Evolutionary conservation across 23 tunicate genomes (phyloP).

Genomic region (Trididemnum clinides): DNA sequence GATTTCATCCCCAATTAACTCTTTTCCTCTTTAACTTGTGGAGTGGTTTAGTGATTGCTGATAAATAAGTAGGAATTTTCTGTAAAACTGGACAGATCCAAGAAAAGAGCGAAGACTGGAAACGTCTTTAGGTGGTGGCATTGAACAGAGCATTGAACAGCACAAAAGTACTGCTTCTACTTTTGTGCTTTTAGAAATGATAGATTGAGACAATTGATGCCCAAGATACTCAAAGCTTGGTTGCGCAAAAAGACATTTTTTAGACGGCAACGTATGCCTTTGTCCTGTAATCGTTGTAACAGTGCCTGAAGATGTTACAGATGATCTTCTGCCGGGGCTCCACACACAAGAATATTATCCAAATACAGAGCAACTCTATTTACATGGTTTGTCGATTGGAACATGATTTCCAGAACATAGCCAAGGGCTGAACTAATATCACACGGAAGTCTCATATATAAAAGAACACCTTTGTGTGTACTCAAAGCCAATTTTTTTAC

Average conservation of each 20-base stretch:
- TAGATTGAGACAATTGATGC: conserved; percentile 2
- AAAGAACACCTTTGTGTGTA: conserved; percentile 22
- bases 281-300: conserved; percentile 13
- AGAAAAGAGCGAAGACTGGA: conserved; percentile 34
- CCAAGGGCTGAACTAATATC: conserved; percentile 38
- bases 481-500: conserved; percentile 43
- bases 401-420: conserved; percentile 34
- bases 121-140: conserved; percentile 29
- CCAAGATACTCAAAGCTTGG: conserved; percentile 35
- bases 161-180: conserved; percentile 42
- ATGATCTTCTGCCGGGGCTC: conserved; percentile 16
- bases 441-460: conserved; percentile 19
- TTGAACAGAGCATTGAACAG: too few species aligned
- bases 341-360: conserved; percentile 43
- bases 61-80: conserved; percentile 13
- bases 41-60: conserved; percentile 31
- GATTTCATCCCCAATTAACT: conserved; percentile 6
- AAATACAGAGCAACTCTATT: conserved; percentile 38
- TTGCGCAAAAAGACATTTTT: conserved; percentile 45
- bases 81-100: conserved; percentile 41
- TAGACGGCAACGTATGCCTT: conserved; percentile 36
- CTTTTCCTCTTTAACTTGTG: not conserved
- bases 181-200: conserved; percentile 9
- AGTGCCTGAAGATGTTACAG: conserved; percentile 13
- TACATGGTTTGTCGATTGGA: conserved; percentile 13